Evolutionary conservation across 1,140 invertebrate species (phyloP), one percentile per base, ranked within the genome.

Genomic region (Helicorthomorpha holstii): DNA sequence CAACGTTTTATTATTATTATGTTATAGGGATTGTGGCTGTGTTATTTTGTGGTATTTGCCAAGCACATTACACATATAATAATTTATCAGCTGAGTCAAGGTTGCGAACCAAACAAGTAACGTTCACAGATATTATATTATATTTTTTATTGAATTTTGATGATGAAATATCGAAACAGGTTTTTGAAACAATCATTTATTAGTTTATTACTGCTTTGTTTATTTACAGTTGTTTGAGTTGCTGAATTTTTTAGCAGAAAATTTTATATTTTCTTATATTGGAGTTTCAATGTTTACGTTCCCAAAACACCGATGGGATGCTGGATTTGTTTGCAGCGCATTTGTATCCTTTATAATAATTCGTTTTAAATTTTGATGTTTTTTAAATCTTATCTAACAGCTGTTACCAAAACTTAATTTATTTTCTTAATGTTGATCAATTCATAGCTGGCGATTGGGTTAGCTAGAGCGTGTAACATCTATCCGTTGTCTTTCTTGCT

Each of bases 1-100:
- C n/a, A n/a, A 41, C 12, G 38, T 41, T 12, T 41, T 41, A 12
- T 41, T 41, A 41, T 41, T 41, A 12, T 19, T 12, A 58, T 60
- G 48, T 66, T 73, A 41, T 67, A 86, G 86, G 87, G 49, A 88
- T 94, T 27, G 91, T 95, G 16, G 87, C 94, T 54, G 92, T 98
- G 1, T 66, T 98, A 47, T 98, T 98, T 68, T 98, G 94, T 72
- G 94, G 94, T 24, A 98, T 98, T 58, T 96, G 89, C 61, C 95
- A 98, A 72, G 95, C 95, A 38, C 95, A 98, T 73, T 98, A 98
- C 64, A 98, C 95, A 0, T 97, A 90, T 70, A 97, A 97, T 70
- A 98, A 98, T 70, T 70, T 98, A 25, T 95, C 91, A 1, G 71
- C 77, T 45, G 75, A 79, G 55, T 95, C 93, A 1, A 77, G 92